Evolutionary conservation across 2,888 invertebrate genomes (phyloP).

Genomic region (Harpalus rufipes): DNA sequence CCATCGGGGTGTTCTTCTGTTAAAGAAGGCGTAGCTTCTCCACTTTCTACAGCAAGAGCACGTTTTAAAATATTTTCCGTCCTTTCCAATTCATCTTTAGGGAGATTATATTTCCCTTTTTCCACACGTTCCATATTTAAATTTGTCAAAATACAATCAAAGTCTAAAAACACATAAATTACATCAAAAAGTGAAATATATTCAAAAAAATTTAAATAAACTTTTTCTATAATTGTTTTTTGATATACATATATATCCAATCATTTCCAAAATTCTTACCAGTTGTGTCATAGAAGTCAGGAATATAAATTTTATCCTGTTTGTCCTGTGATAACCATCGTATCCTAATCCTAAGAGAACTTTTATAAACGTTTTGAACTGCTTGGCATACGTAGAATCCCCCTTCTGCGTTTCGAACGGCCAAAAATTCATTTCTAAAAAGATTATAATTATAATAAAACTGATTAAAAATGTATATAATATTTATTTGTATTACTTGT

Average conservation of each 20-base stretch:
- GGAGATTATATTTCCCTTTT: conserved; percentile 85
- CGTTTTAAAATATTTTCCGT: conserved; percentile 91
- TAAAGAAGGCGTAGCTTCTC: conserved; percentile 81
- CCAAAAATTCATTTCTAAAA: conserved; percentile 90
- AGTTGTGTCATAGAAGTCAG: conserved; percentile 93
- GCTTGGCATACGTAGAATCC: conserved; percentile 93
- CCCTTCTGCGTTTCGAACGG: conserved; percentile 93
- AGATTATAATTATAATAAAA: conserved; percentile 68
- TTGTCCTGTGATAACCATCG: conserved; percentile 93
- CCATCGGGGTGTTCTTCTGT: conserved; percentile 93
- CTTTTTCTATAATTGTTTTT: no score
- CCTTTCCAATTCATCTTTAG: conserved; percentile 86
- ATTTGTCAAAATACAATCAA: conserved; percentile 93
- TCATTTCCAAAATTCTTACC: conserved; percentile 77
- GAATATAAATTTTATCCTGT: conserved; percentile 86
- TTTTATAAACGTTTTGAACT: conserved; percentile 93
- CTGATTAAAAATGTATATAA: not conserved
- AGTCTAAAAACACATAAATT: conserved; percentile 79
- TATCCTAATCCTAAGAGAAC: conserved; percentile 91
- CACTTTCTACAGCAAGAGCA: conserved; percentile 89
- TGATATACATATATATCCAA: not conserved
- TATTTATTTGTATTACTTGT: conserved; percentile 88
- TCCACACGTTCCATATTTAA: conserved; percentile 87
- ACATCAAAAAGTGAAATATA: no score
- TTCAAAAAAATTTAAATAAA: no score